Percentiles rank a stretch among this genome's conserved stretches.
Conservation (phyloP, 2,888 invertebrate genomes). For the Nebria salina region DNA sequence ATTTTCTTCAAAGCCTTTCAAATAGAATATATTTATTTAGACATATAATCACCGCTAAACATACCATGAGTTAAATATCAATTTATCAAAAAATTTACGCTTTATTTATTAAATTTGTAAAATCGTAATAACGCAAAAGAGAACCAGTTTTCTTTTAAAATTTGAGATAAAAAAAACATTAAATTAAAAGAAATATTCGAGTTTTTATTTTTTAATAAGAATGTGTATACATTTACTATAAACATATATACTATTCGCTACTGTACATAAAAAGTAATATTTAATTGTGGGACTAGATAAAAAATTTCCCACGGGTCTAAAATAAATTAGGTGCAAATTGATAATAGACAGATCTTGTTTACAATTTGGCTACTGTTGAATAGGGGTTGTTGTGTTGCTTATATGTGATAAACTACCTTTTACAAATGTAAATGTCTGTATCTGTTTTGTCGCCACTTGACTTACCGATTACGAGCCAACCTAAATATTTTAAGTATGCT, state of each 20-base stretch:
- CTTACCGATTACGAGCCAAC: not conserved
- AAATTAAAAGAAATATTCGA: no score
- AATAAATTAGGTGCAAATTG: constrained; percentile 6
- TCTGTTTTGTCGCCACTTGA: not conserved
- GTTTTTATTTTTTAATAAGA: no score
- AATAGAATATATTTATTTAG: not conserved
- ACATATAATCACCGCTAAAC: not conserved
- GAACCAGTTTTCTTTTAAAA: no score
- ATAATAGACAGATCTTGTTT: constrained; percentile 10
- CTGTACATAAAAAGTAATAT: no score
- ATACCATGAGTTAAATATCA: no score
- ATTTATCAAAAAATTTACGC: no score
- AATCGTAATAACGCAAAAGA: no score
- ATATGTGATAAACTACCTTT: not conserved
- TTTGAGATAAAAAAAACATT: no score
- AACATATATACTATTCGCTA: no score
- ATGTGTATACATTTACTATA: no score
- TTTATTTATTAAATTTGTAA: no score
- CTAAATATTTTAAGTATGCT: not conserved
- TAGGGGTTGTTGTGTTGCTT: not conserved
- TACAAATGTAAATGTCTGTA: not conserved
- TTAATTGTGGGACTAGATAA: not conserved
- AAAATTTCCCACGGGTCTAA: not conserved
- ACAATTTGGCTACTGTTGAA: constrained; percentile 8
- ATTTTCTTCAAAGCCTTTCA: not conserved